Conservation (phyloP, 2,797 vertebrate species). For the Halcyon badia region DNA sequence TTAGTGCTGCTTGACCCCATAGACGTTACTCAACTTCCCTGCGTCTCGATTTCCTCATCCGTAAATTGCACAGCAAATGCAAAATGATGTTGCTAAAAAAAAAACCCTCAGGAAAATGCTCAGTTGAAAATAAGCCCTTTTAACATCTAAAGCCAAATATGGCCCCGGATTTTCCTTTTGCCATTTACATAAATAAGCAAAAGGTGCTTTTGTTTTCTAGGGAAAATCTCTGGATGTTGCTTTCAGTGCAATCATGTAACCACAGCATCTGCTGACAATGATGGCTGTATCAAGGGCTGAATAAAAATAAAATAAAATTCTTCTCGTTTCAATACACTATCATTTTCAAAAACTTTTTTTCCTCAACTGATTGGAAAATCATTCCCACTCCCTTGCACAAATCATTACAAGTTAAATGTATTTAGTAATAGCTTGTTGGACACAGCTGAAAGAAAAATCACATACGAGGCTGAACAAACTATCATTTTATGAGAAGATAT, state of each 20-base stretch:
- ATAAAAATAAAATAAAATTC: not conserved
- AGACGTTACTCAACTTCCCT: not conserved
- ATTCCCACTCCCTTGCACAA: not conserved
- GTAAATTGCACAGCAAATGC: not conserved
- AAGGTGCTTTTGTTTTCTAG: not conserved
- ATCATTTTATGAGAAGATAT: not conserved
- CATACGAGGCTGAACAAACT: constrained; percentile 32
- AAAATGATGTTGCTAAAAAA: not conserved
- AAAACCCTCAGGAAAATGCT: not conserved
- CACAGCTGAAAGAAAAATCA: constrained; percentile 53
- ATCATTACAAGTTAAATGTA: constrained; percentile 29
- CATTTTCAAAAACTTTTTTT: constrained; percentile 6
- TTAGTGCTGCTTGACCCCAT: not conserved
- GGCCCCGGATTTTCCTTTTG: not conserved
- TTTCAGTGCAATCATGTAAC: not conserved
- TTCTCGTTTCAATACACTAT: not conserved
- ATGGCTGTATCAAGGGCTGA: not conserved
- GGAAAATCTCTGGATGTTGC: not conserved
- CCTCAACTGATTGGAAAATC: constrained; percentile 5
- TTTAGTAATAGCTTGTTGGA: constrained; percentile 41
- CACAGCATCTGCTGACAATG: not conserved
- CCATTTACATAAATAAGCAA: not conserved
- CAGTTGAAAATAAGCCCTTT: not conserved
- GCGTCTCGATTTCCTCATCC: not conserved
- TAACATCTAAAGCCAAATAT: not conserved